Evolutionary conservation across 2,888 invertebrate genomes (phyloP).

Genomic region (Fissipunctia ypsillon): DNA sequence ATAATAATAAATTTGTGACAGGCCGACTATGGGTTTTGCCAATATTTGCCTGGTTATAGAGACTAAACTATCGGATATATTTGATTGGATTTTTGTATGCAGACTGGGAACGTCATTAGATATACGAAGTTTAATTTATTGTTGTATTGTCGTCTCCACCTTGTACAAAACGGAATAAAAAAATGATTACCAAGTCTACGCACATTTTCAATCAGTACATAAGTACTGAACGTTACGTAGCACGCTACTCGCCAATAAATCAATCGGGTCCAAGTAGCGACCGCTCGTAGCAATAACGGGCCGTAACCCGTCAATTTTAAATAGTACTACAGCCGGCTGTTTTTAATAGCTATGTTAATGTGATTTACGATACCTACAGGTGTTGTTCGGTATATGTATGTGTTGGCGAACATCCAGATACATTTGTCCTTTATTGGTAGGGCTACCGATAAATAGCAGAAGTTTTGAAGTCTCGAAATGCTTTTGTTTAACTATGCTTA

Average conservation of each 20-base stretch:
- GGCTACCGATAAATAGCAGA: neutral
- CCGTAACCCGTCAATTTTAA: neutral
- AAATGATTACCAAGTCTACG: too few species aligned
- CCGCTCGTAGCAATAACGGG: slow-evolving; percentile 18
- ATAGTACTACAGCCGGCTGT: slow-evolving; percentile 18
- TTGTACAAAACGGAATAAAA: neutral
- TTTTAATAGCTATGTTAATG: slow-evolving; percentile 52
- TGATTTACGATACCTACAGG: slow-evolving; percentile 59
- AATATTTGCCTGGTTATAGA: too few species aligned
- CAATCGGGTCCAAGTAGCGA: slow-evolving; percentile 26
- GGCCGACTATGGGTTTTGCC: too few species aligned
- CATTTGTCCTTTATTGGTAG: slow-evolving; percentile 23
- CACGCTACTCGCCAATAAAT: slow-evolving; percentile 23
- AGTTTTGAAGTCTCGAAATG: neutral
- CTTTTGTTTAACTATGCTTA: neutral
- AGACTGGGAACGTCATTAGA: neutral
- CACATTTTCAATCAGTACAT: neutral
- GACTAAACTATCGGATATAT: too few species aligned
- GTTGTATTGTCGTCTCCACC: neutral
- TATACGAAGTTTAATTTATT: neutral
- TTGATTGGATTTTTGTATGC: too few species aligned
- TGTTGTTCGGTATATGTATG: slow-evolving; percentile 8
- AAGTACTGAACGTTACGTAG: neutral
- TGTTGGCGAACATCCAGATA: slow-evolving; percentile 50
- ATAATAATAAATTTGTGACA: too few species aligned